phyloP scores from a whole-genome alignment of 2,113 vertebrate genomes.

The Collichthys lucidus region DNA sequence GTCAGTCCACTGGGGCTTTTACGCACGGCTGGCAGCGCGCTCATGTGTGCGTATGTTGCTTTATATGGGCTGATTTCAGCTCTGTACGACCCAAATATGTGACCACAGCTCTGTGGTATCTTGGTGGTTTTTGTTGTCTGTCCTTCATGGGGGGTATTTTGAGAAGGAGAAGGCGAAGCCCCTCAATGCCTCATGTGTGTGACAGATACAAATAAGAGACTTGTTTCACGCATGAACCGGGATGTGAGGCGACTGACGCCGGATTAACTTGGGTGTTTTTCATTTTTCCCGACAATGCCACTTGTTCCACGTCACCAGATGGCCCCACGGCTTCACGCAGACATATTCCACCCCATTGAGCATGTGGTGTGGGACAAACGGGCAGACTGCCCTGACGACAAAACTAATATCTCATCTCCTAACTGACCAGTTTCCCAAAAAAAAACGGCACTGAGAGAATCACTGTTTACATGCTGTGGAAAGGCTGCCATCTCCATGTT shows the following conservation, averaged over 20 bases:
- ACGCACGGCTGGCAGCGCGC: slow-evolving; percentile 44
- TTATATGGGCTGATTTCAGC: background rate
- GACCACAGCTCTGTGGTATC: background rate
- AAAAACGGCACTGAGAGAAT: background rate
- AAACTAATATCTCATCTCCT: slow-evolving; percentile 30
- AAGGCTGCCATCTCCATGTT: background rate
- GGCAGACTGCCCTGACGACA: slow-evolving; percentile 39
- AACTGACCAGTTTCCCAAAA: slow-evolving; percentile 6
- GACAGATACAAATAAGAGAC: background rate
- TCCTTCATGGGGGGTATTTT: background rate
- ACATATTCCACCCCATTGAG: slow-evolving; percentile 61
- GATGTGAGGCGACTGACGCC: slow-evolving; percentile 32
- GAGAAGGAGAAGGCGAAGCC: background rate
- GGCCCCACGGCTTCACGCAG: slow-evolving; percentile 63
- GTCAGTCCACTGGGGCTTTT: slow-evolving; percentile 39
- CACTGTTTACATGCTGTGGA: background rate
- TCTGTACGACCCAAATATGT: slow-evolving; percentile 25
- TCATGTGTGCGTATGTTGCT: slow-evolving; percentile 11
- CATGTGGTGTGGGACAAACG: slow-evolving; percentile 31
- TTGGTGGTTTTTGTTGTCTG: background rate
- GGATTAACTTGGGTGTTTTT: slow-evolving; percentile 64
- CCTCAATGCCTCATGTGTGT: background rate
- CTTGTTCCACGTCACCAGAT: slow-evolving; percentile 80
- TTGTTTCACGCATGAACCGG: slow-evolving; percentile 13
- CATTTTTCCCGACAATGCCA: slow-evolving; percentile 66